These are phyloP conservation scores for Heloderma charlesbogerti DNA, from an alignment of 2,113 vertebrate species.

Conservation along the genomic window DNA sequence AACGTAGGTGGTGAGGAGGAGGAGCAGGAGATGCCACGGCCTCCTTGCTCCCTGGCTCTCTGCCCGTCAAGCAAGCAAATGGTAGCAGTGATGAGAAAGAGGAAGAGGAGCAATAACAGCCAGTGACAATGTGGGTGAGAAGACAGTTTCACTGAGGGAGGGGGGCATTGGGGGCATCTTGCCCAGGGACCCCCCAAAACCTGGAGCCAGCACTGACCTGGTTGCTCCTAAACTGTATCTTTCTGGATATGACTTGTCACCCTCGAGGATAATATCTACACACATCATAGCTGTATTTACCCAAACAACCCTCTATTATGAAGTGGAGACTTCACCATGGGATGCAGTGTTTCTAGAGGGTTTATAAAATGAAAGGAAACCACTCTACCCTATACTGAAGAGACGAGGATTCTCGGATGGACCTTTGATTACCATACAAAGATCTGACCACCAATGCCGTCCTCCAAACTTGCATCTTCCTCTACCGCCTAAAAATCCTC, in stretches of 20 bases:
- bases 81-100: too few relatives aligned
- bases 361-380: not conserved
- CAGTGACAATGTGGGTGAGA: too few relatives aligned
- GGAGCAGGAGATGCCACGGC: too few relatives aligned
- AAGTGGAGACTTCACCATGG: not conserved
- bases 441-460: not conserved
- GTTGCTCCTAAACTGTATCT: not conserved
- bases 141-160: too few relatives aligned
- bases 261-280: not conserved
- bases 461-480: not conserved
- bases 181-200: not conserved
- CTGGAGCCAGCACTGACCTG: not conserved
- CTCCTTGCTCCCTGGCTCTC: too few relatives aligned
- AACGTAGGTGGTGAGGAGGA: too few relatives aligned
- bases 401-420: not conserved
- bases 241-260: not conserved
- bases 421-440: not conserved
- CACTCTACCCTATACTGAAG: not conserved
- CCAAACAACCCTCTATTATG: not conserved
- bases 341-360: not conserved
- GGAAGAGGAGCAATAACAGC: too few relatives aligned
- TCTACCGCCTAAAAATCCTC: not conserved
- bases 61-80: too few relatives aligned
- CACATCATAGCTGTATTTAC: not conserved
- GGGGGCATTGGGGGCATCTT: too few relatives aligned